phyloP scores from a whole-genome alignment of 2,888 invertebrate species.

The Nipponacmea schrenckii region DNA sequence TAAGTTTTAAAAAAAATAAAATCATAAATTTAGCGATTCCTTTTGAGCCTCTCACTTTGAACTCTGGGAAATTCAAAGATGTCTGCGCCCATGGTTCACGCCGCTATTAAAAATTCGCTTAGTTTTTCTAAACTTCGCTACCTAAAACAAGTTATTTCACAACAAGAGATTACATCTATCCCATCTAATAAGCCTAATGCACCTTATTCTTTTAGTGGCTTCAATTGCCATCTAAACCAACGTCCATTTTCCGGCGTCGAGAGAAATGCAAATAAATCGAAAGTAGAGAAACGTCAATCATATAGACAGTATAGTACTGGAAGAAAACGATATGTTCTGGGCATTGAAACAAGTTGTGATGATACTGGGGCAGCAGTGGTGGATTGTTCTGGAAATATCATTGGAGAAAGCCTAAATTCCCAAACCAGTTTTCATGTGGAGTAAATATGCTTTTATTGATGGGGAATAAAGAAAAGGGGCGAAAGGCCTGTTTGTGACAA shows the following conservation, averaged over 20 bases:
- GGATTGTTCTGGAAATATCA: constrained; percentile 76
- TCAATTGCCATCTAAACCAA: too few relatives aligned
- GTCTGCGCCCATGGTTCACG: constrained; percentile 57
- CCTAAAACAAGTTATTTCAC: too few relatives aligned
- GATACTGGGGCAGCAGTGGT: constrained; percentile 95
- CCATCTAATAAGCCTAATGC: too few relatives aligned
- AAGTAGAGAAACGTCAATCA: background rate
- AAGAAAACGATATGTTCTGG: constrained; percentile 73
- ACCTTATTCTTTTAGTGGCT: too few relatives aligned
- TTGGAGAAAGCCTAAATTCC: constrained; percentile 84
- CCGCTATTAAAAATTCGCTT: background rate
- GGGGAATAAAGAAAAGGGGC: background rate
- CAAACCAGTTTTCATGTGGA: constrained; percentile 78
- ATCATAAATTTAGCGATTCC: background rate
- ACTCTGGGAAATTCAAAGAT: constrained; percentile 44
- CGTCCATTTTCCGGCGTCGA: too few relatives aligned
- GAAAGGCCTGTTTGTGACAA: background rate
- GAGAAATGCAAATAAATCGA: background rate
- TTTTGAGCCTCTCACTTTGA: background rate
- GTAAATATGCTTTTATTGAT: constrained; percentile 69
- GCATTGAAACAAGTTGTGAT: constrained; percentile 98
- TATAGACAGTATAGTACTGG: background rate
- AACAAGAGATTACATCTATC: too few relatives aligned
- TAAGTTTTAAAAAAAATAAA: too few relatives aligned
- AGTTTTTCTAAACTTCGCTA: too few relatives aligned